phyloP scores from a whole-genome alignment of 2,113 vertebrate genomes.

The Aphyosemion australe region DNA sequence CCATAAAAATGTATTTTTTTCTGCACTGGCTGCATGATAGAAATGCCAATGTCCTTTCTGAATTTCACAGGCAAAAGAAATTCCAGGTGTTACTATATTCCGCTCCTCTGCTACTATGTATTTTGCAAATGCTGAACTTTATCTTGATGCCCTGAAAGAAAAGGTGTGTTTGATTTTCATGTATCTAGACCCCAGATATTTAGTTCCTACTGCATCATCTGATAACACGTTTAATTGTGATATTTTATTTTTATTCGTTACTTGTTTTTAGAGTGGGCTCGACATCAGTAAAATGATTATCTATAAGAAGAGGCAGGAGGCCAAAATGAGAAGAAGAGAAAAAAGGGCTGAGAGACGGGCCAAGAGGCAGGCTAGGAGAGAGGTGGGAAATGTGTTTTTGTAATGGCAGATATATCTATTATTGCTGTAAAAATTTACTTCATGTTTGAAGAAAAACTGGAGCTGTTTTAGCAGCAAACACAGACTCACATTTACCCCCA shows the following conservation, averaged over 20 bases:
- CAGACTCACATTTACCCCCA: too few relatives aligned
- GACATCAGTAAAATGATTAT: conserved; percentile 86
- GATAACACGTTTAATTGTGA: too few relatives aligned
- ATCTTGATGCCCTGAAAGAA: conserved; percentile 86
- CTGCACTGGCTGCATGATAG: background rate
- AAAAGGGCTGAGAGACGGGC: conserved; percentile 80
- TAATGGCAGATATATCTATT: background rate
- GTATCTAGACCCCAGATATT: too few relatives aligned
- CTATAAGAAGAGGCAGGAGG: conserved; percentile 88
- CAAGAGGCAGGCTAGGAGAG: conserved; percentile 77
- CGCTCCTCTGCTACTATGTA: conserved; percentile 91
- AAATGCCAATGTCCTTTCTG: background rate
- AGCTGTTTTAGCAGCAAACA: background rate
- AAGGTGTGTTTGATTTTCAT: conserved; percentile 78
- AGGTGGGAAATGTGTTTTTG: conserved; percentile 48
- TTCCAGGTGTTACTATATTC: conserved; percentile 93
- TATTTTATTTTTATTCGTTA: background rate
- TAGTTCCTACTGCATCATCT: too few relatives aligned
- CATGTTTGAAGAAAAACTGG: background rate
- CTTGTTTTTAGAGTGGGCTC: conserved; percentile 82
- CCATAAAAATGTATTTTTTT: background rate
- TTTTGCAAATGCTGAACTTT: conserved; percentile 95
- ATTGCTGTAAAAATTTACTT: background rate
- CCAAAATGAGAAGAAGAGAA: conserved; percentile 83
- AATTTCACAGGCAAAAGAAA: conserved; percentile 82